Evolutionary conservation across 2,113 vertebrate species (phyloP).

Genomic region (Etia nguti): DNA sequence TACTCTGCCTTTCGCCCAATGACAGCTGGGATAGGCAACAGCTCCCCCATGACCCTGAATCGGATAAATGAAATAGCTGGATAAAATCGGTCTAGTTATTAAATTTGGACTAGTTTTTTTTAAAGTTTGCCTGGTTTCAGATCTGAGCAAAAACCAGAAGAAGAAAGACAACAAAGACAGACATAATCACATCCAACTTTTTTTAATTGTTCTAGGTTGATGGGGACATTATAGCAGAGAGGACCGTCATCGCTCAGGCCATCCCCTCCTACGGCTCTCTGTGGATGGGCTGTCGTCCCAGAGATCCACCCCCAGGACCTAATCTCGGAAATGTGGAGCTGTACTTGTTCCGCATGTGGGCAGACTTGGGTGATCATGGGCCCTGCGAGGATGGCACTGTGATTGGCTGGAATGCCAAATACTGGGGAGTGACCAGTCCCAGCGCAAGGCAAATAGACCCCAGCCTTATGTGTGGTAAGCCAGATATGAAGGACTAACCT

Average conservation of each 20-base stretch:
- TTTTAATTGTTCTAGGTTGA: constrained; percentile 39
- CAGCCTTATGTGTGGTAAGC: constrained; percentile 63
- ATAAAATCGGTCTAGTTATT: accelerated
- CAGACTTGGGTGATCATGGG: constrained; percentile 29
- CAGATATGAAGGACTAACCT: not conserved
- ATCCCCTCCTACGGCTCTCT: constrained; percentile 49
- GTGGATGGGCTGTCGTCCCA: constrained; percentile 63
- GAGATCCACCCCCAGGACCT: not conserved
- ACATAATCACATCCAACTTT: not conserved
- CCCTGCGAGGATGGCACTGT: constrained; percentile 69
- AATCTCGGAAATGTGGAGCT: constrained; percentile 53
- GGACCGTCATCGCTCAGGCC: constrained; percentile 39
- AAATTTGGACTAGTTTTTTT: not conserved
- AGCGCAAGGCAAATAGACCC: constrained; percentile 40
- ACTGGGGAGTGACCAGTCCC: constrained; percentile 61
- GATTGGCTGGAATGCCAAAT: constrained; percentile 62
- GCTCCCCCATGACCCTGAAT: not conserved
- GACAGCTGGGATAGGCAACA: not conserved
- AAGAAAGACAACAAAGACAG: not conserved
- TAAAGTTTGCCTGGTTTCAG: not conserved
- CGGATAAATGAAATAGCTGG: accelerated
- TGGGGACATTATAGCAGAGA: constrained; percentile 12
- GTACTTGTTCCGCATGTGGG: constrained; percentile 74
- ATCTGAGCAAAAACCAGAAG: not conserved
- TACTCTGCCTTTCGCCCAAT: not conserved